Evolutionary conservation across 2,113 vertebrate genomes (phyloP).

Genomic region (Macrotus californicus): DNA sequence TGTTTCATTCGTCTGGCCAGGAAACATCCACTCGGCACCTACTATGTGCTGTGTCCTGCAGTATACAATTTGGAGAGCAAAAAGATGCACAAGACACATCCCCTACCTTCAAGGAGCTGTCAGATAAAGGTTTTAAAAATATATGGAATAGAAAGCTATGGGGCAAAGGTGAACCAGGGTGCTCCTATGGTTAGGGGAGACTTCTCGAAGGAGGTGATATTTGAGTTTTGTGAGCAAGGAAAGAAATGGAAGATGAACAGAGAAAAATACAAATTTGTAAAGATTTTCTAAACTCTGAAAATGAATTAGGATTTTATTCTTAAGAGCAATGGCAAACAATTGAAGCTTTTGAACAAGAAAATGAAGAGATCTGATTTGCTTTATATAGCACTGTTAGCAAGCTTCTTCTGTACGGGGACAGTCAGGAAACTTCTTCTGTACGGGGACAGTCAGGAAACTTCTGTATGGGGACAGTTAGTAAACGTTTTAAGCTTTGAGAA

Average conservation of each 20-base stretch:
- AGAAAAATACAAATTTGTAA: background rate
- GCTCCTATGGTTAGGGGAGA: background rate
- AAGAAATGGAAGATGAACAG: background rate
- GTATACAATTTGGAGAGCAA: background rate
- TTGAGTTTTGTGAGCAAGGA: background rate
- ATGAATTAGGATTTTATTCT: background rate
- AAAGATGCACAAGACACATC: background rate
- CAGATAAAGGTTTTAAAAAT: background rate
- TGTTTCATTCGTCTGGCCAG: background rate
- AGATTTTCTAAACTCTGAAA: background rate
- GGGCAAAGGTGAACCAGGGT: accelerated
- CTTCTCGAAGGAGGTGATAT: background rate
- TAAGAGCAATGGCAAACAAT: constrained; percentile 7
- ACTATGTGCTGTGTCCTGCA: background rate
- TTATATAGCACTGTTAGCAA: background rate
- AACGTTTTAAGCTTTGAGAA: background rate
- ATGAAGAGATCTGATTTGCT: background rate
- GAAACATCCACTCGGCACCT: background rate
- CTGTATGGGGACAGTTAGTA: background rate
- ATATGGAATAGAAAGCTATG: background rate
- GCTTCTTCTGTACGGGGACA: background rate
- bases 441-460: background rate
- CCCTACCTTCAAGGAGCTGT: background rate
- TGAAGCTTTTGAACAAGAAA: background rate
- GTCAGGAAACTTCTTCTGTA: background rate